A percentile compares a stretch with the other conserved stretches of the same genome.
These are phyloP conservation scores for Bombus cullumanus DNA, from an alignment of 1,140 invertebrate species.

Conservation along the genomic window DNA sequence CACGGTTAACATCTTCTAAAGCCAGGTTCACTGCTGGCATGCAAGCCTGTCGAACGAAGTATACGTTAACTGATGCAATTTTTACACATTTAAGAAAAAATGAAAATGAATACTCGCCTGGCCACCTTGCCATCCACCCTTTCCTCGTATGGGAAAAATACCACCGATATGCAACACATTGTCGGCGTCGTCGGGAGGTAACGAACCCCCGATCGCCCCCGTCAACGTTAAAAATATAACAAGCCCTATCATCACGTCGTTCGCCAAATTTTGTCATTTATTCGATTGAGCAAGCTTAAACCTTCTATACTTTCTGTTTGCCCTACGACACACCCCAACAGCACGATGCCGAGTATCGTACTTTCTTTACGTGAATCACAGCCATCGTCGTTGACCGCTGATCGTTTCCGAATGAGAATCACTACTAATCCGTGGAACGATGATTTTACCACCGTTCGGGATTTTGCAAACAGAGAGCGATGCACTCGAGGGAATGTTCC, in stretches of 20 bases:
- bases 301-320: background rate
- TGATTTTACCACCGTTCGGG: no score
- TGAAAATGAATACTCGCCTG: conserved; percentile 83
- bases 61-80: background rate
- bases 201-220: conserved; percentile 64
- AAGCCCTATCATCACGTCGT: conserved; percentile 63
- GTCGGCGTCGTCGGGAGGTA: conserved; percentile 77
- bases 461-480: background rate
- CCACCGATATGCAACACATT: conserved; percentile 97
- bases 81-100: background rate
- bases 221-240: conserved; percentile 64
- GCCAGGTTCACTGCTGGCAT: conserved; percentile 98
- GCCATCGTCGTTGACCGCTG: conserved; percentile 20
- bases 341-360: background rate
- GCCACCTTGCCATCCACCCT: conserved; percentile 97
- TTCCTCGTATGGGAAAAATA: conserved; percentile 97
- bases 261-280: conserved; percentile 9
- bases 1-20: conserved; percentile 96
- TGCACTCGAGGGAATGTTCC: background rate
- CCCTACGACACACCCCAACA: conserved; percentile 55
- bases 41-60: conserved; percentile 86
- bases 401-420: background rate
- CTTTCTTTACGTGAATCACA: background rate
- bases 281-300: background rate
- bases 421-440: background rate